These are phyloP conservation scores for Probosciger aterrimus DNA, from an alignment of 2,113 vertebrate genomes.

Conservation along the genomic window DNA sequence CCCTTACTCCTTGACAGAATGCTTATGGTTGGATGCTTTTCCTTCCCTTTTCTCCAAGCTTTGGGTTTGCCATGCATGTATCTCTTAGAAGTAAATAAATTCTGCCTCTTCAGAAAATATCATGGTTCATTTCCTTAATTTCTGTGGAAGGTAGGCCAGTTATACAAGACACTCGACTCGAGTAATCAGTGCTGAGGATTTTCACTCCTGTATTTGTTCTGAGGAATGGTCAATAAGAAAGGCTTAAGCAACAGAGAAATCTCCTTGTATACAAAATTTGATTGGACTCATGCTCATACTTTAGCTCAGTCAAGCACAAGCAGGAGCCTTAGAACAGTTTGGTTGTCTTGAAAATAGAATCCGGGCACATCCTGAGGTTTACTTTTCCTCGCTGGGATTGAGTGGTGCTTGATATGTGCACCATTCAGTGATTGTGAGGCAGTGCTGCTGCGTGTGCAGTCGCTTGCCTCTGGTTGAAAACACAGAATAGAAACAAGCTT, in stretches of 20 bases:
- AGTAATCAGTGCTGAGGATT: neutral
- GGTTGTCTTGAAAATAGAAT: neutral
- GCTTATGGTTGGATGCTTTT: neutral
- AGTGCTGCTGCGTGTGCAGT: neutral
- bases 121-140: neutral
- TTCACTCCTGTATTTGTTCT: neutral
- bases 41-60: neutral
- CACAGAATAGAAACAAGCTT: neutral
- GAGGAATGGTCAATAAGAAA: neutral
- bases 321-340: neutral
- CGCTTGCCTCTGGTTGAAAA: neutral
- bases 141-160: neutral
- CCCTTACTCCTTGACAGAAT: neutral
- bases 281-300: rapidly evolving
- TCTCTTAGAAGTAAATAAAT: neutral
- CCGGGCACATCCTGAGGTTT: no score
- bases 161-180: rapidly evolving
- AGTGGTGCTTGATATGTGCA: no score
- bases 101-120: neutral
- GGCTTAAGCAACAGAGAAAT: neutral
- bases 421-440: no score
- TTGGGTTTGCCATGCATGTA: neutral
- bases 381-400: neutral
- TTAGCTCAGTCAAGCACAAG: neutral
- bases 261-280: neutral